Conservation (phyloP, 2,113 vertebrate species). For the Sminthopsis crassicaudata region DNA sequence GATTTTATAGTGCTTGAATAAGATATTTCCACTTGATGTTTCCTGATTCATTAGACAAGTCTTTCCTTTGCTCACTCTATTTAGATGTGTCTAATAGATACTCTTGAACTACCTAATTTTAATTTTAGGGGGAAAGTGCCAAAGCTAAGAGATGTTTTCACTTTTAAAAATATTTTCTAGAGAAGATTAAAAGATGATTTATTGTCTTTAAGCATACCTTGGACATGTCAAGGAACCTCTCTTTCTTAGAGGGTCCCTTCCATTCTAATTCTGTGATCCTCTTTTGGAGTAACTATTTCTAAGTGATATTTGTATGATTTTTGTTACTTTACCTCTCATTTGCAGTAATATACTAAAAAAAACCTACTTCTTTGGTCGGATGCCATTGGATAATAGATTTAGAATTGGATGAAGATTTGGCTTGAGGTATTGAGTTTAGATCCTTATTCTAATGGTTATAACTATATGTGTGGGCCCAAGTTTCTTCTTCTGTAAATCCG, state of each 20-base stretch:
- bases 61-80: not conserved
- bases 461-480: not conserved
- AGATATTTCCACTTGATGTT: not conserved
- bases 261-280: not conserved
- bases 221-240: not conserved
- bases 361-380: not conserved
- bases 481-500: not conserved
- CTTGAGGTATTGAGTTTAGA: not conserved
- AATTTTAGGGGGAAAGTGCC: slow-evolving; percentile 41
- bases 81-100: slow-evolving; percentile 21
- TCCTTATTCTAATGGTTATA: not conserved
- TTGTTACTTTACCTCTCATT: not conserved
- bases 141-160: slow-evolving; percentile 59
- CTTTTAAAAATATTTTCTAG: slow-evolving; percentile 50
- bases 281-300: slow-evolving; percentile 9
- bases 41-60: not conserved
- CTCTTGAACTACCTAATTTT: slow-evolving; percentile 18
- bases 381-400: not conserved
- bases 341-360: not conserved
- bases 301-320: not conserved
- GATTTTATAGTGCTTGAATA: not conserved
- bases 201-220: not conserved
- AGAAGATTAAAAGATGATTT: slow-evolving; percentile 33
- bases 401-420: slow-evolving; percentile 18
- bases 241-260: not conserved